These are phyloP conservation scores for Scolopax mira DNA, from an alignment of 2,113 vertebrate genomes.

Conservation along the genomic window DNA sequence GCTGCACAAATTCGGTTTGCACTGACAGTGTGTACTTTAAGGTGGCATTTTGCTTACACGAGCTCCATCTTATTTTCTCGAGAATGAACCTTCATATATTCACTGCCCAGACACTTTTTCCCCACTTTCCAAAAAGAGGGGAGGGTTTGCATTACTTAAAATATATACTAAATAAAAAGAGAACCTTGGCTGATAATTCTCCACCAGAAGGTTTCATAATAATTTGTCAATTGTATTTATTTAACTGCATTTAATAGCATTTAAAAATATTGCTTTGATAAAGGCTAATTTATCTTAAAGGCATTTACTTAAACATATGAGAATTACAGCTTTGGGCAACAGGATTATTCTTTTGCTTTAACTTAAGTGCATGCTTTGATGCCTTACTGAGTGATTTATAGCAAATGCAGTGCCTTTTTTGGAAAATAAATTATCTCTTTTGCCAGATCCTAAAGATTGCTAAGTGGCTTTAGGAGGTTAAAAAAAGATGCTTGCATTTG, in stretches of 20 bases:
- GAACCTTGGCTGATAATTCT: not conserved
- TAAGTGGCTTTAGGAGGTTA: not conserved
- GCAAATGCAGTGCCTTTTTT: not conserved
- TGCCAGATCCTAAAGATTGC: not conserved
- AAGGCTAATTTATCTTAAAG: not conserved
- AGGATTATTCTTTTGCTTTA: not conserved
- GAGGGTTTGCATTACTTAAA: not conserved
- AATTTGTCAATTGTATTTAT: not conserved
- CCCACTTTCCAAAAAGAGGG: not conserved
- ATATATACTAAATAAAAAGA: not conserved
- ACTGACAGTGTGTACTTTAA: not conserved
- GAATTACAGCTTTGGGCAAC: not conserved
- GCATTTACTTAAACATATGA: not conserved
- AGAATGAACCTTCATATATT: not conserved
- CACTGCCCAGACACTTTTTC: not conserved
- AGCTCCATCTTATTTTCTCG: not conserved
- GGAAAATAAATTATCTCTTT: not conserved
- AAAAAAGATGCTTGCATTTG: not conserved
- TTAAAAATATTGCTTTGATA: not conserved
- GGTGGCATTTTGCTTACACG: not conserved
- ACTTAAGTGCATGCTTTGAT: not conserved
- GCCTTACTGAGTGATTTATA: not conserved
- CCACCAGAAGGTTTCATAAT: not conserved
- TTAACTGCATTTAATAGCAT: not conserved
- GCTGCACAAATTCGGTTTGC: not conserved